phyloP scores from a whole-genome alignment of 2,888 invertebrate species.

The Halictus ligatus region DNA sequence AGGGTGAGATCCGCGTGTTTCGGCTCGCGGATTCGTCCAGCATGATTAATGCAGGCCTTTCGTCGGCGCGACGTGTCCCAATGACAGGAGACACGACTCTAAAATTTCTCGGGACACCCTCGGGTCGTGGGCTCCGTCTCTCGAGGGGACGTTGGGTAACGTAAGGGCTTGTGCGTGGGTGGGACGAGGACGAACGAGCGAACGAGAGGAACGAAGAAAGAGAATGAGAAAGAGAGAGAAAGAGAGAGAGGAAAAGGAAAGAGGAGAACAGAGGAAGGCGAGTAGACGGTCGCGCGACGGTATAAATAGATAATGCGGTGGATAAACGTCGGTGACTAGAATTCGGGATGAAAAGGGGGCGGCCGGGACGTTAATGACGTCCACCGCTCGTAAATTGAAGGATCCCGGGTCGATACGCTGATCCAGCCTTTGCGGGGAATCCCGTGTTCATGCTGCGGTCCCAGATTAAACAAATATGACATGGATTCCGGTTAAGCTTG shows the following conservation, averaged over 20 bases:
- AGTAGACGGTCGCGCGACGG: conserved; percentile 47
- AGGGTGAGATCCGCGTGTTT: conserved; percentile 3
- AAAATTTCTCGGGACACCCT: conserved; percentile 67
- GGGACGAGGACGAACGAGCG: conserved; percentile 7
- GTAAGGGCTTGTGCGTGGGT: conserved; percentile 6
- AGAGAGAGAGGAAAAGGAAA: not conserved
- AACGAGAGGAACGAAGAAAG: not conserved
- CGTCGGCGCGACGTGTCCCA: conserved; percentile 67
- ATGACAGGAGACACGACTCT: conserved; percentile 70
- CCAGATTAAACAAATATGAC: conserved; percentile 27
- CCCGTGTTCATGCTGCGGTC: conserved; percentile 28
- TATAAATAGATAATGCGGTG: conserved; percentile 80
- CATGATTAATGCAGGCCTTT: conserved; percentile 73
- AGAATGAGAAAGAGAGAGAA: not conserved
- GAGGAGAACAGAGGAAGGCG: not conserved
- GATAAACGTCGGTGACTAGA: conserved; percentile 74
- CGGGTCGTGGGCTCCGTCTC: conserved; percentile 24
- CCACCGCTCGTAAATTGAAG: conserved; percentile 48
- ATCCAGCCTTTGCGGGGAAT: conserved; percentile 31
- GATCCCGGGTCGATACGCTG: conserved; percentile 32
- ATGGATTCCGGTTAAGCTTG: conserved; percentile 2
- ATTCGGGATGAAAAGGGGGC: conserved; percentile 73
- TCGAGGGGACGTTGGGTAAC: conserved; percentile 7
- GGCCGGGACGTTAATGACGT: conserved; percentile 68
- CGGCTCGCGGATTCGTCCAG: conserved; percentile 62